Evolutionary conservation across 92 coral and sea anemone species (phyloP).

Genomic region (Montipora capitata): DNA sequence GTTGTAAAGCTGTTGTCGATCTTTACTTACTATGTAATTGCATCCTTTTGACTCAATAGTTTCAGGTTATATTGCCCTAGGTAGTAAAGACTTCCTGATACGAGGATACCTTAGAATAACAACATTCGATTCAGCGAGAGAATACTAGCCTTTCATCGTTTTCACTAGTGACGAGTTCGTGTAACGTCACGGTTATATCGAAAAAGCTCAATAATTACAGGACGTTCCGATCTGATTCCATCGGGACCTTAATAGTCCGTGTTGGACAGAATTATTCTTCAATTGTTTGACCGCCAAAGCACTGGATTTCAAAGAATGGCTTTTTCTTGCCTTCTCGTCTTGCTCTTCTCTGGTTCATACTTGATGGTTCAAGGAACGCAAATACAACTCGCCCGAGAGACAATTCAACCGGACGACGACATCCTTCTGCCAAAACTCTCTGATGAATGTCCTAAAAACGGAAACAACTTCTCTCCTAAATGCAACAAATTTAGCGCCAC

Average conservation of each 20-base stretch:
- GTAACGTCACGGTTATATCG: background rate
- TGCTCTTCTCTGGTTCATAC: background rate
- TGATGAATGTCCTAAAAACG: background rate
- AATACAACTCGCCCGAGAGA: background rate
- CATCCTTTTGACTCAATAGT: slow-evolving; percentile 19
- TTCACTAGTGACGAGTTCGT: background rate
- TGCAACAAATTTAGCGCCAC: background rate
- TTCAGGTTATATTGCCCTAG: background rate
- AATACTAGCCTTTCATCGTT: background rate
- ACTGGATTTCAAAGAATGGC: background rate
- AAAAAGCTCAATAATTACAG: background rate
- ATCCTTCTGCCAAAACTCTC: background rate
- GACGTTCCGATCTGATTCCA: background rate
- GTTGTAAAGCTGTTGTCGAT: too few relatives aligned
- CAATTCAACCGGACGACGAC: background rate
- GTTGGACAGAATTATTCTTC: slow-evolving; percentile 13
- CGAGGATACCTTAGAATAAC: background rate
- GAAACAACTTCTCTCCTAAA: background rate
- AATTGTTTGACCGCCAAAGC: background rate
- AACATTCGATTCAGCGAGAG: background rate
- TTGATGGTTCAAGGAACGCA: background rate
- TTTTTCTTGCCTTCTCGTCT: background rate
- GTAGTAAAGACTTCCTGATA: background rate
- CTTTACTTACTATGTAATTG: background rate
- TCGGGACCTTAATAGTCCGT: background rate